phyloP scores from a whole-genome alignment of 2,113 vertebrate genomes.

The Myotis yumanensis region DNA sequence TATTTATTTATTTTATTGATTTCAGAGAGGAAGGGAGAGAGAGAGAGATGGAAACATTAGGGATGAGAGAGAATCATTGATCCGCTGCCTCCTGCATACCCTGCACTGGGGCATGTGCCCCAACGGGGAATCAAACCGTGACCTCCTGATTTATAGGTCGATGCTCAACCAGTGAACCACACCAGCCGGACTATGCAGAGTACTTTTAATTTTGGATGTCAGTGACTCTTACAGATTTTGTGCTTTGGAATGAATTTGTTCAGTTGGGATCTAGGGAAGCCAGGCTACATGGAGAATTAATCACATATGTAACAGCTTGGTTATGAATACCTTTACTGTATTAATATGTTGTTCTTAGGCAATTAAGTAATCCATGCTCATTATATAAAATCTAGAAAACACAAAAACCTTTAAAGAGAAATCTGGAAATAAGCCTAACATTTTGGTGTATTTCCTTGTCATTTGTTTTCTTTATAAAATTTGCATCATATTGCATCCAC shows the following conservation, averaged over 20 bases:
- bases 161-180: no score
- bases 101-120: no score
- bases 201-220: constrained; percentile 62
- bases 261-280: constrained; percentile 51
- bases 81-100: no score
- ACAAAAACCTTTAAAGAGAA: background rate
- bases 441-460: constrained; percentile 7
- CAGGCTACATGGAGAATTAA: constrained; percentile 41
- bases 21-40: no score
- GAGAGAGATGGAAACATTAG: no score
- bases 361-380: background rate
- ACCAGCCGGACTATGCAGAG: background rate
- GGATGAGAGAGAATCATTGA: no score
- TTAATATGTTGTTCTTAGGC: constrained; percentile 27
- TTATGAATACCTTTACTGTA: background rate
- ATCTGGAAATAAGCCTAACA: background rate
- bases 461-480: background rate
- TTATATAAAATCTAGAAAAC: background rate
- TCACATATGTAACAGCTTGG: background rate
- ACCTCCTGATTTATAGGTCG: no score
- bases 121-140: no score
- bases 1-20: no score
- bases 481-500: background rate
- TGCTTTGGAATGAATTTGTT: constrained; percentile 57
- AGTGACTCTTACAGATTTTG: constrained; percentile 58